phyloP scores from a whole-genome alignment of 2,113 vertebrate species.

The Menidia beryllina region DNA sequence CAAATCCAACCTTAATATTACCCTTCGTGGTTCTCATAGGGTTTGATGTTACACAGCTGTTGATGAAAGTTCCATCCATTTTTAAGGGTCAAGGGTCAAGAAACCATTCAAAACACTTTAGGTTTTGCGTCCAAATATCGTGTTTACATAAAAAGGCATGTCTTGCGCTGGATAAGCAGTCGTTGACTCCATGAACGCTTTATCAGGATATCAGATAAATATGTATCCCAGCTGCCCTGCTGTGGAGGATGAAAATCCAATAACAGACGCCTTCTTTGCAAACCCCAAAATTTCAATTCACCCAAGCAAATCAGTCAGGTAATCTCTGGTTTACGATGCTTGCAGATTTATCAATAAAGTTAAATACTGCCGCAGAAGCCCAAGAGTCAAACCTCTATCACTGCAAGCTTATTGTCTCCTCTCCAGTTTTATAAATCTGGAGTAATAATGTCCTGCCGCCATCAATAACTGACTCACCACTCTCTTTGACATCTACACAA shows the following conservation, averaged over 20 bases:
- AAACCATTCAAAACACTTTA: no score
- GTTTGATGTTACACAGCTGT: no score
- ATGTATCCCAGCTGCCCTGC: slow-evolving; percentile 36
- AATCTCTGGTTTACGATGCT: slow-evolving; percentile 56
- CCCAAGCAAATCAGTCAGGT: slow-evolving; percentile 50
- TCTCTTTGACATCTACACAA: slow-evolving; percentile 85
- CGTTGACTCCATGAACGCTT: slow-evolving; percentile 32
- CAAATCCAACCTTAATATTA: no score
- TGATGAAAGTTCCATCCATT: no score
- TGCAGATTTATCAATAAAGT: slow-evolving; percentile 77
- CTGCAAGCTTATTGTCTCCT: slow-evolving; percentile 70
- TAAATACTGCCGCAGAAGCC: slow-evolving; percentile 48
- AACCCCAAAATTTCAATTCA: slow-evolving; percentile 66
- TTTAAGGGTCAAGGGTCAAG: slow-evolving; percentile 11
- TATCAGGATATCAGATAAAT: slow-evolving; percentile 44
- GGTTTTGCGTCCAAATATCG: no score
- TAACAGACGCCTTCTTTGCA: slow-evolving; percentile 48
- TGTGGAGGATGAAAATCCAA: slow-evolving; percentile 53
- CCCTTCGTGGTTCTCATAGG: no score
- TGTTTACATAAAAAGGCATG: slow-evolving; percentile 12
- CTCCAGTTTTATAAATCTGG: slow-evolving; percentile 51
- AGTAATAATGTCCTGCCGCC: slow-evolving; percentile 79
- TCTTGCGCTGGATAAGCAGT: slow-evolving; percentile 5
- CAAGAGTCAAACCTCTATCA: slow-evolving; percentile 56
- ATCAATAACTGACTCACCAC: slow-evolving; percentile 88